Percentiles rank a stretch among this genome's conserved stretches.
phyloP scores from a whole-genome alignment of 2,113 vertebrate genomes.

The Talpa occidentalis region DNA sequence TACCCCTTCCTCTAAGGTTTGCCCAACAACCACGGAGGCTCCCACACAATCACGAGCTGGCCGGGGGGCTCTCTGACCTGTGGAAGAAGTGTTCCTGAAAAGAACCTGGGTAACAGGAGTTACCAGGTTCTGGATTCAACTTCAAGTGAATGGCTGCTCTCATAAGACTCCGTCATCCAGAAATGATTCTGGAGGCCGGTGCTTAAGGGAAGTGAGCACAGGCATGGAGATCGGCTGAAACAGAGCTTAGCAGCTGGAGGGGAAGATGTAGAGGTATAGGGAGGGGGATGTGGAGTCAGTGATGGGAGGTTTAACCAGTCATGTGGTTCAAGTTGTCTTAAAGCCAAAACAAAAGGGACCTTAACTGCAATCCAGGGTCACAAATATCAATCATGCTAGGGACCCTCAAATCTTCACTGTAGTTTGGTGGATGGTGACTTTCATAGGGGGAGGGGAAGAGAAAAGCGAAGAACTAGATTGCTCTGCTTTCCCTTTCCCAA shows the following conservation, averaged over 20 bases:
- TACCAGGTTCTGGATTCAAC: neutral
- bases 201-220: neutral
- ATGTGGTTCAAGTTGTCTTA: neutral
- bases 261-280: neutral
- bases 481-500: neutral
- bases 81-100: neutral
- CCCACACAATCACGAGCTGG: neutral
- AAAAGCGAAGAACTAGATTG: neutral
- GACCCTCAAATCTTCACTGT: neutral
- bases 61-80: neutral
- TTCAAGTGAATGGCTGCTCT: neutral
- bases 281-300: neutral
- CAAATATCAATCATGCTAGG: neutral
- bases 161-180: neutral
- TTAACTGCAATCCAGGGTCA: neutral
- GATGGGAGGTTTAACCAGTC: neutral
- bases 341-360: neutral
- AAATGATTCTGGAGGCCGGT: neutral
- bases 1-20: neutral
- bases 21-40: accelerated
- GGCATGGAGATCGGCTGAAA: neutral
- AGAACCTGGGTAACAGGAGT: neutral
- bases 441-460: neutral
- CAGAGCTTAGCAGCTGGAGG: neutral
- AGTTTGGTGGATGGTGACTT: neutral